phyloP scores from a whole-genome alignment of 2,797 vertebrate genomes.

The Aldrovandia affinis region DNA sequence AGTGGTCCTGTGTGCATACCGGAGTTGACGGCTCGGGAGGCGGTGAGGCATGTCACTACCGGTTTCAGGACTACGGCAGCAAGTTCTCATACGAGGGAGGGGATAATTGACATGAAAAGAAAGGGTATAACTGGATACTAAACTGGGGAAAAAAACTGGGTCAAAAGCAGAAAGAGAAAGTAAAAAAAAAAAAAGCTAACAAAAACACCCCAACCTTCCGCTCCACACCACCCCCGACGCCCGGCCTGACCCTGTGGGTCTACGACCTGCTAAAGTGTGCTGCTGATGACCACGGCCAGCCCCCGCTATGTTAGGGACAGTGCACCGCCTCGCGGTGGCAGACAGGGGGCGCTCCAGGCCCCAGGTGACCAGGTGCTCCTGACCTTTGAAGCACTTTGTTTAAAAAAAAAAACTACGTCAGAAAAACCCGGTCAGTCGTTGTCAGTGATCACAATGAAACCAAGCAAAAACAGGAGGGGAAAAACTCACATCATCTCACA shows the following conservation, averaged over 20 bases:
- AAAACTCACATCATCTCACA: background rate
- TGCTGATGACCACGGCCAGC: background rate
- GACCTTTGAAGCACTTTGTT: background rate
- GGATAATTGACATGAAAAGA: too few species aligned
- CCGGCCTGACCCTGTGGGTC: background rate
- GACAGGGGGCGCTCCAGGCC: background rate
- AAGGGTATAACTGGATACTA: too few species aligned
- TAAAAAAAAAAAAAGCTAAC: background rate
- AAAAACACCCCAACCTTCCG: background rate
- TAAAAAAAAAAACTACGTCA: constrained; percentile 20
- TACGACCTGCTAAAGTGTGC: background rate
- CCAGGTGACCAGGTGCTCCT: constrained; percentile 4
- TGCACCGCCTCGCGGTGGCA: background rate
- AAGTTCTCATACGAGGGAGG: too few species aligned
- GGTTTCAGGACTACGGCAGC: too few species aligned
- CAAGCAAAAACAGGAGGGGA: constrained; percentile 9
- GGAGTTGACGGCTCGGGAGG: too few species aligned
- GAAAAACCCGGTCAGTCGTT: constrained; percentile 34
- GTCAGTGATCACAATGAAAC: constrained; percentile 12
- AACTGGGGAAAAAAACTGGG: too few species aligned
- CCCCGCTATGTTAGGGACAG: background rate
- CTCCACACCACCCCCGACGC: background rate
- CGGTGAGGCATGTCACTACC: too few species aligned
- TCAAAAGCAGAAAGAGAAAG: too few species aligned
- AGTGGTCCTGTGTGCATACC: too few species aligned